Percentiles rank a stretch among this genome's conserved stretches.
phyloP scores from a whole-genome alignment of 2,113 vertebrate genomes.

The Zosterops lateralis region DNA sequence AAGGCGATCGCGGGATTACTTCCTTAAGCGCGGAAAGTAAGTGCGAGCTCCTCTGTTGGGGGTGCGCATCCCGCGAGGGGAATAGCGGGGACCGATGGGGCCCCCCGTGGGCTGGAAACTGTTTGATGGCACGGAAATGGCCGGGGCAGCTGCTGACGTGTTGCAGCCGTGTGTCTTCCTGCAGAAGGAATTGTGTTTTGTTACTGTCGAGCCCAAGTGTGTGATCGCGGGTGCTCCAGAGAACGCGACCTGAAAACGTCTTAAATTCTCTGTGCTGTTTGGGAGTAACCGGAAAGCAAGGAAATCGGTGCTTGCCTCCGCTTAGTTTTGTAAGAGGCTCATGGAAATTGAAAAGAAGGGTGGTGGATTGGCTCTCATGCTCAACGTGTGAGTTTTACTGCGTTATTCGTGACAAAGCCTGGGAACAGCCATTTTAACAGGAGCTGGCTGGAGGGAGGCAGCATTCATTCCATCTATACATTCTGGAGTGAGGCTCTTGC shows the following conservation, averaged over 20 bases:
- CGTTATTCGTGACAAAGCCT: not conserved
- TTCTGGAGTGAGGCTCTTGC: not conserved
- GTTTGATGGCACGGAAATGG: fast-evolving
- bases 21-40: not conserved
- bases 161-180: fast-evolving
- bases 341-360: not conserved
- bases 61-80: fast-evolving
- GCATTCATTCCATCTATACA: fast-evolving
- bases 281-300: not conserved
- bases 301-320: not conserved
- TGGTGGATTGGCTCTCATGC: not conserved
- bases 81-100: fast-evolving
- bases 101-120: fast-evolving
- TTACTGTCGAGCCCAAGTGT: not conserved
- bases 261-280: fast-evolving
- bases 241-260: not conserved
- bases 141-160: fast-evolving
- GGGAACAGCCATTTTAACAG: not conserved
- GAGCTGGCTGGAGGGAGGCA: not conserved
- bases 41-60: not conserved
- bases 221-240: fast-evolving
- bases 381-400: not conserved
- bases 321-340: not conserved
- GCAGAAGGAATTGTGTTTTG: not conserved
- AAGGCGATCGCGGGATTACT: not conserved